Evolutionary conservation across 2,888 invertebrate genomes (phyloP).

Genomic region (Parochlus steinenii): DNA sequence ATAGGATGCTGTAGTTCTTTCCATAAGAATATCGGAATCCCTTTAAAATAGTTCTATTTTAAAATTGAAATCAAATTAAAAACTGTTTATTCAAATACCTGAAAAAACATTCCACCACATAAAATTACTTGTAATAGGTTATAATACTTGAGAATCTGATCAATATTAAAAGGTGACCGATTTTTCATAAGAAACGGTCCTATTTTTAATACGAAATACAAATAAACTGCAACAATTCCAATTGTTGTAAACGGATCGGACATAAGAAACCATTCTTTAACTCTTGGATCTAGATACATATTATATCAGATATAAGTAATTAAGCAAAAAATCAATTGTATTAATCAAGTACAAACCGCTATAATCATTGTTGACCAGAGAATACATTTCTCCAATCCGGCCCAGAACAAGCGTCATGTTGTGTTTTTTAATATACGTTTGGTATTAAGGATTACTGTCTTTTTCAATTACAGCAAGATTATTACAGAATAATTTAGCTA

Average conservation of each 20-base stretch:
- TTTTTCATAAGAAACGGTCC: constrained; percentile 59
- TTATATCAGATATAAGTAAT: constrained; percentile 1
- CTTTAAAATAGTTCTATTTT: constrained; percentile 19
- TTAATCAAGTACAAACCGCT: not conserved
- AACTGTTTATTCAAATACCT: constrained; percentile 28
- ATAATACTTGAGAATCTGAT: constrained; percentile 46
- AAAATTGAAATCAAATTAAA: not conserved
- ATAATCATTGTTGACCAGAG: not conserved
- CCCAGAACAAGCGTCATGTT: too few species aligned
- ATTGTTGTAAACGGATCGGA: constrained; percentile 45
- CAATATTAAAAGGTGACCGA: constrained; percentile 43
- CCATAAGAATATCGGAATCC: constrained; percentile 31
- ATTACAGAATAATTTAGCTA: too few species aligned
- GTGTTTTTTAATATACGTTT: too few species aligned
- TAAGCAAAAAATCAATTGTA: constrained; percentile 6
- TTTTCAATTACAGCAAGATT: too few species aligned
- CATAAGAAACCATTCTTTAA: constrained; percentile 47
- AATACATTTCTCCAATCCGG: not conserved
- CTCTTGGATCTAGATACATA: constrained; percentile 44
- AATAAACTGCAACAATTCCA: constrained; percentile 38
- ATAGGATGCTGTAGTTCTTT: constrained; percentile 32
- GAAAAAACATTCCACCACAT: constrained; percentile 36
- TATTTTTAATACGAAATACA: constrained; percentile 48
- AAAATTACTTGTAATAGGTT: constrained; percentile 47
- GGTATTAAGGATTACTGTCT: too few species aligned